Percentiles rank a stretch among this genome's conserved stretches.
Evolutionary conservation across 1,140 invertebrate genomes (phyloP).

Genomic region (Latrodectus geometricus): DNA sequence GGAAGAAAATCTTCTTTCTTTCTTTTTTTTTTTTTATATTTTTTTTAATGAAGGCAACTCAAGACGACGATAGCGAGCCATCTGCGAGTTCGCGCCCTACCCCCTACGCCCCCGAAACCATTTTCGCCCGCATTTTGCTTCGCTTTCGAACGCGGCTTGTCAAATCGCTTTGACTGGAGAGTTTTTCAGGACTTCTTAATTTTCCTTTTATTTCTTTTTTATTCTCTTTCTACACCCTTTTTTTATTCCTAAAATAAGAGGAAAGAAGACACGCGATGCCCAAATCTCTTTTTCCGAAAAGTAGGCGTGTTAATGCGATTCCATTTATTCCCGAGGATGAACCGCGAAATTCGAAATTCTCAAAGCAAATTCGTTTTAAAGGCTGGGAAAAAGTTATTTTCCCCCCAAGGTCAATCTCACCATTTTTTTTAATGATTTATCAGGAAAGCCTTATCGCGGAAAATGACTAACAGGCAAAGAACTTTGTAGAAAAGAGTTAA

Average conservation of each 20-base stretch:
- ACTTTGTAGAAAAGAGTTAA: too few relatives aligned
- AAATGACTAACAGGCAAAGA: neutral
- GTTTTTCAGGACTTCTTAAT: neutral
- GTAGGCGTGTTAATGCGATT: neutral
- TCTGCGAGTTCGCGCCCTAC: constrained; percentile 1
- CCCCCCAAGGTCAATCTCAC: neutral
- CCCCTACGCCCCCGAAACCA: neutral
- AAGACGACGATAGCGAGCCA: constrained; percentile 49
- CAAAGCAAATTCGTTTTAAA: neutral
- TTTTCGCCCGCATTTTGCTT: neutral
- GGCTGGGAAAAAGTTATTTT: neutral
- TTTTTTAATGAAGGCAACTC: constrained; percentile 52
- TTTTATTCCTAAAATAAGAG: neutral
- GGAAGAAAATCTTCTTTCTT: constrained; percentile 45
- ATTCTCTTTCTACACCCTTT: neutral
- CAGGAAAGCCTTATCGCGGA: neutral
- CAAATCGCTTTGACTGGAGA: constrained; percentile 26
- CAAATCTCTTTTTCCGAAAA: neutral
- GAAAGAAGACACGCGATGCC: constrained; percentile 26
- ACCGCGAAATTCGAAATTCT: neutral
- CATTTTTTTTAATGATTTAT: neutral
- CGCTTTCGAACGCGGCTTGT: constrained; percentile 2
- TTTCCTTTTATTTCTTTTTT: constrained; percentile 15
- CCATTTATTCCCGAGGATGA: neutral
- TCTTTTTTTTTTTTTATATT: too few relatives aligned